Conservation (phyloP, 2,797 vertebrate species). For the Moxostoma hubbsi region DNA sequence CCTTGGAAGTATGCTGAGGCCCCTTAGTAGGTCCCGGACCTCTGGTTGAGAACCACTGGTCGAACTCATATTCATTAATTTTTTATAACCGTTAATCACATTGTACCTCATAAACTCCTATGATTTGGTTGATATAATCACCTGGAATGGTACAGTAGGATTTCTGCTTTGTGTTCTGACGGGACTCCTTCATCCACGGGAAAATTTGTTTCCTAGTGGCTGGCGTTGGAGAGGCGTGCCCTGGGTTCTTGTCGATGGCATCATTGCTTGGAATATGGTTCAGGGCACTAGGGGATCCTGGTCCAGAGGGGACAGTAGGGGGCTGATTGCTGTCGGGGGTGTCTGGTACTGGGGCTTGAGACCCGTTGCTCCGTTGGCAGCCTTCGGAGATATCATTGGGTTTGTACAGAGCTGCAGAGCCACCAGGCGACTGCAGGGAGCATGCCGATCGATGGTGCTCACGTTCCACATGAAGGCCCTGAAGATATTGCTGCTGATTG, state of each 20-base stretch:
- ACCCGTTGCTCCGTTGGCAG: slow-evolving; percentile 88
- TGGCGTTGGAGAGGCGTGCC: slow-evolving; percentile 85
- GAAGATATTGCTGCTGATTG: slow-evolving; percentile 95
- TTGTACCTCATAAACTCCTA: too few relatives aligned
- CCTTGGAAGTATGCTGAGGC: too few relatives aligned
- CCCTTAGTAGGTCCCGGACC: too few relatives aligned
- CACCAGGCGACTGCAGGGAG: slow-evolving; percentile 91
- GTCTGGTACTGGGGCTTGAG: slow-evolving; percentile 71
- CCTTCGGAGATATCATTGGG: slow-evolving; percentile 89
- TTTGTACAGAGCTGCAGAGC: slow-evolving; percentile 86
- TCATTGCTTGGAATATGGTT: slow-evolving; percentile 87
- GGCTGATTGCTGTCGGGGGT: slow-evolving; percentile 77
- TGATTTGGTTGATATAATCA: slow-evolving; percentile 58
- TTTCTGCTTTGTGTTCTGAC: slow-evolving; percentile 98
- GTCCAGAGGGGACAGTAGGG: slow-evolving; percentile 77
- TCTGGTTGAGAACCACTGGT: too few relatives aligned
- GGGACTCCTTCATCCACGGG: slow-evolving; percentile 99
- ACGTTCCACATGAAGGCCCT: slow-evolving; percentile 89
- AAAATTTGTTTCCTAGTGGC: slow-evolving; percentile 92
- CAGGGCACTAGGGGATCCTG: slow-evolving; percentile 82
- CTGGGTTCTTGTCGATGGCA: slow-evolving; percentile 82
- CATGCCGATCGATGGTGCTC: slow-evolving; percentile 96
- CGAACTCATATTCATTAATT: too few relatives aligned
- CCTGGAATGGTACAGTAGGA: slow-evolving; percentile 95
- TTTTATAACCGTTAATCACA: too few relatives aligned